Evolutionary conservation across 1,140 invertebrate genomes (phyloP).

Genomic region (Penaeus chinensis): DNA sequence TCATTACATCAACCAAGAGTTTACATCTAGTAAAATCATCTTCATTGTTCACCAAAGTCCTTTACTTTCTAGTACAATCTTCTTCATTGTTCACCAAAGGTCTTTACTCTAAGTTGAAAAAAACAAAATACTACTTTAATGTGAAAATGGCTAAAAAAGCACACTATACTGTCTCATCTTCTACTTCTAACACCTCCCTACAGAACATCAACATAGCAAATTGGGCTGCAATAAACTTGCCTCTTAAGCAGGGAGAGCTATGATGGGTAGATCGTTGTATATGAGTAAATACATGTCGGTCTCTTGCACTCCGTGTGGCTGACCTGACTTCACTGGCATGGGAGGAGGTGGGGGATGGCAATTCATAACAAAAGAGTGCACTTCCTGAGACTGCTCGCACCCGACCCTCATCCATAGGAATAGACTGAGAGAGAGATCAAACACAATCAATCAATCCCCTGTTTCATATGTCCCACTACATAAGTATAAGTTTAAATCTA

Average conservation of each 20-base stretch:
- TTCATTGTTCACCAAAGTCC: no score
- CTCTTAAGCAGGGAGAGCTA: constrained; percentile 57
- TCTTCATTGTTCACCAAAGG: no score
- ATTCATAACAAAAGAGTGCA: constrained; percentile 72
- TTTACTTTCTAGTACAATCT: no score
- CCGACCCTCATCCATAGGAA: constrained; percentile 51
- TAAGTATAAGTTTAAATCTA: no score
- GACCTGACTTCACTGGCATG: constrained; percentile 49
- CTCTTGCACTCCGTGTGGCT: constrained; percentile 63
- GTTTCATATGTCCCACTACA: background rate
- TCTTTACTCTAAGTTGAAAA: no score
- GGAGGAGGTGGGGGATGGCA: constrained; percentile 66
- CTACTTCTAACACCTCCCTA: no score
- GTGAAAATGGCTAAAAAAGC: no score
- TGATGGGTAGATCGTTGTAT: constrained; percentile 68
- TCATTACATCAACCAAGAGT: no score
- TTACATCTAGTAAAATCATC: no score
- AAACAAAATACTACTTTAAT: no score
- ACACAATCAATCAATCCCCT: background rate
- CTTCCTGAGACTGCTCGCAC: constrained; percentile 61
- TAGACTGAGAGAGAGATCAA: constrained; percentile 37
- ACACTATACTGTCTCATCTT: no score
- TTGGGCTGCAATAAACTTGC: constrained; percentile 11
- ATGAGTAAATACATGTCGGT: constrained; percentile 68
- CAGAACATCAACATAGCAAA: background rate